Conservation (phyloP, 2,113 vertebrate genomes). For the Crotalus tigris region DNA sequence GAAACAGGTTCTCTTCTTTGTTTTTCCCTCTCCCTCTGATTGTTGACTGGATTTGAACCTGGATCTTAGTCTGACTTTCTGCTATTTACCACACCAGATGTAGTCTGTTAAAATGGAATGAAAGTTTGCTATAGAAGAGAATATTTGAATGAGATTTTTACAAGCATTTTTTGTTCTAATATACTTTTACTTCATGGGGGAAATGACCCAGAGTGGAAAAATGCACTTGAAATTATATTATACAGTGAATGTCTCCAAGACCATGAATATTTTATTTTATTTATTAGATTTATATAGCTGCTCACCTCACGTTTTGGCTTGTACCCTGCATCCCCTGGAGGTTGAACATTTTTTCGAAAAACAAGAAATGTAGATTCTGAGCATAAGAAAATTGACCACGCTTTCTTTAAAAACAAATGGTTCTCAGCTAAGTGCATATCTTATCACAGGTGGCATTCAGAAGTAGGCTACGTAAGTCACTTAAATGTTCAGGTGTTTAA, state of each 20-base stretch:
- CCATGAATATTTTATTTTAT: background rate
- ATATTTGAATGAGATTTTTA: background rate
- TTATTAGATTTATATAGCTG: background rate
- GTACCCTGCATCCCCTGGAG: background rate
- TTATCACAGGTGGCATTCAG: background rate
- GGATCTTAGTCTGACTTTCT: background rate
- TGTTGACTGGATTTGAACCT: background rate
- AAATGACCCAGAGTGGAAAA: background rate
- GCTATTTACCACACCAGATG: background rate
- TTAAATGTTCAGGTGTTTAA: background rate
- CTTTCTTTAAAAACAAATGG: background rate
- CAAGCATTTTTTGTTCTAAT: background rate
- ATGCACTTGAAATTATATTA: background rate
- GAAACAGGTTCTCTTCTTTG: background rate
- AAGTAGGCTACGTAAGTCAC: background rate
- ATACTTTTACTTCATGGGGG: background rate
- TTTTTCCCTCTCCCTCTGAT: background rate
- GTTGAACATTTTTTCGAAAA: background rate
- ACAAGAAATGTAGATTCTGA: background rate
- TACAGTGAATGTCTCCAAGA: background rate
- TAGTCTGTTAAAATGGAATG: background rate
- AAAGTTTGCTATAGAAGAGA: background rate
- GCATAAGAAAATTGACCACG: background rate
- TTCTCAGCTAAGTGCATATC: background rate
- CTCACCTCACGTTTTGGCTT: background rate